Base-by-base conservation (phyloP, 2,888 invertebrate genomes). In the Limnephilus marmoratus region DNA sequence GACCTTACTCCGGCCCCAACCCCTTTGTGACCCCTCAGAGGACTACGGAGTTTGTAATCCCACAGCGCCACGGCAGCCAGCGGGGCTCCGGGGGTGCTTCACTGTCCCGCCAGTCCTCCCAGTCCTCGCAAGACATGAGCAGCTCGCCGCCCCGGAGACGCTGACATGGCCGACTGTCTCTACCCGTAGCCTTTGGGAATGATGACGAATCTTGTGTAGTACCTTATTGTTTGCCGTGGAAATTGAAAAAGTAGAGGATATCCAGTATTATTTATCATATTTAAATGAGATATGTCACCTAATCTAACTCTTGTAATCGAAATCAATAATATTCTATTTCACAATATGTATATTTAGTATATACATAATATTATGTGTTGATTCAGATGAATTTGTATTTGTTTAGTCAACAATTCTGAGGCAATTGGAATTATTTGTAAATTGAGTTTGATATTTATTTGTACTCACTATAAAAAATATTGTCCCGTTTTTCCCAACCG, bases 31-130 rank as follows among this genome's bases (percentile, higher is more conserved):
- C 95, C 81, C 95, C 95, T 85, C 95, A 95, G 4, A 95, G 95
- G 87, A 93, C 94, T 94, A 94, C 96, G 0, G 96, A 96, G 94
- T 96, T 96, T 94, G 95, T 96, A 93, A 96, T 96, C 92, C 96
- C 96, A 85, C 96, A 96, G 94, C 94, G 96, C 95, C 96, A 92
- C 88, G 94, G 93, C 92, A 94, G 91, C 24, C 94, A 94, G 85
- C 94, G 94, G 41, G 94, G 94, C 45, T 68, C 68, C 9, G 94
- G 94, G 91, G 94, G 45, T 29, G 49, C 90, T 11, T 83, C 91
- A 4, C 68, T 93, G 37, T 91, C 93, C 18, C 88, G 92, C 53
- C 93, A 93, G 90, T 91, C 93, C n/a, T 93, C 93, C 13, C 93
- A 93, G 91, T 91, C 93, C 18, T 91, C 93, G n/a, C 91, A 93